Evolutionary conservation across 1,140 invertebrate species (phyloP).

Genomic region (Medauroidea extradentata): DNA sequence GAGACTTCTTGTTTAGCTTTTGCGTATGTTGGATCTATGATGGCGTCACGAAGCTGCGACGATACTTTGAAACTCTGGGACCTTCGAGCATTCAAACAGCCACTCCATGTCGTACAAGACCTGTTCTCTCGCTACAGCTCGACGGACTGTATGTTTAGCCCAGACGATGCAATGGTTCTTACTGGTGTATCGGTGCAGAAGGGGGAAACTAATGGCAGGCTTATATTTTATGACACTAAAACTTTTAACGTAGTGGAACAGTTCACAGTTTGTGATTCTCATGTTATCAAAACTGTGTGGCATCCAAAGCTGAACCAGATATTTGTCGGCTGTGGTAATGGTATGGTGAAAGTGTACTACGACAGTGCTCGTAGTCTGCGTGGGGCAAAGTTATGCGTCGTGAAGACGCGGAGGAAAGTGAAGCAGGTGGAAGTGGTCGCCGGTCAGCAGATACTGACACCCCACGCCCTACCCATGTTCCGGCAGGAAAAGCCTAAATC

Average conservation of each 20-base stretch:
- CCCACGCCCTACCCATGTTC: conserved; percentile 94
- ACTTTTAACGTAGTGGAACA: conserved; percentile 71
- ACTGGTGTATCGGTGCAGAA: conserved; percentile 82
- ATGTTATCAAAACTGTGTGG: conserved; percentile 89
- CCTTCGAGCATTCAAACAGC: conserved; percentile 74
- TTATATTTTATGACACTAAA: conserved; percentile 78
- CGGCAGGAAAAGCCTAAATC: conserved; percentile 87
- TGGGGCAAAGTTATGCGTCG: conserved; percentile 87
- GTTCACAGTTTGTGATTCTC: conserved; percentile 70
- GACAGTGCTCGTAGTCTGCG: conserved; percentile 80
- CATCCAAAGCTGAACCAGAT: conserved; percentile 97
- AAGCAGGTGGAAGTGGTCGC: conserved; percentile 82
- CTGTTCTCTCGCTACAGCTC: conserved; percentile 85
- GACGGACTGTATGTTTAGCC: conserved; percentile 92
- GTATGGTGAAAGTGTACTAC: conserved; percentile 85
- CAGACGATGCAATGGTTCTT: conserved; percentile 83
- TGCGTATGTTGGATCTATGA: conserved; percentile 77
- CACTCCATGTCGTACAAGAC: conserved; percentile 61
- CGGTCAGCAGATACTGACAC: conserved; percentile 93
- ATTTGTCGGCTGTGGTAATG: conserved; percentile 89
- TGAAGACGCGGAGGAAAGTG: conserved; percentile 73
- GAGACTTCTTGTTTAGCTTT: conserved; percentile 84
- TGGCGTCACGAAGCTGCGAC: conserved; percentile 84
- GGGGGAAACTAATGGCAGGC: conserved; percentile 62
- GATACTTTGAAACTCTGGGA: conserved; percentile 97